phyloP scores from a whole-genome alignment of 1,140 invertebrate species.

The Augochlora pura region DNA sequence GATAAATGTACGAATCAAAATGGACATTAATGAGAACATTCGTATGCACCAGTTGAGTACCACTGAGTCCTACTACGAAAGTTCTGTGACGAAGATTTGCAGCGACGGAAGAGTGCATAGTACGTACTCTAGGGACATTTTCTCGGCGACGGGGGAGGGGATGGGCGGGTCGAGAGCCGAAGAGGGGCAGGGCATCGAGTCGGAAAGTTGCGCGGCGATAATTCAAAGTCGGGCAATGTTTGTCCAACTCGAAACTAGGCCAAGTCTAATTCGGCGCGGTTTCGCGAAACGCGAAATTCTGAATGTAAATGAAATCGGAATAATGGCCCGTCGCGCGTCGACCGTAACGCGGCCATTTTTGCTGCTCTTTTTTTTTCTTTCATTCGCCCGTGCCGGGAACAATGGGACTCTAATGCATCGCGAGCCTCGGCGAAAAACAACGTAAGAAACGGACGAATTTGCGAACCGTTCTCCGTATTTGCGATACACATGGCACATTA shows the following conservation, averaged over 20 bases:
- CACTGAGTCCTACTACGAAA: too few species aligned
- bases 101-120: neutral
- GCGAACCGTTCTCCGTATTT: neutral
- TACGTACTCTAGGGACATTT: neutral
- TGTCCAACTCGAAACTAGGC: slow-evolving; percentile 31
- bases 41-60: too few species aligned
- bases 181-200: neutral
- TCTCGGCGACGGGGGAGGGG: neutral
- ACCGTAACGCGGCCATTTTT: neutral
- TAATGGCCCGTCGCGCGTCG: slow-evolving; percentile 5
- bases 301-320: slow-evolving; percentile 31
- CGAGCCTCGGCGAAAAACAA: neutral
- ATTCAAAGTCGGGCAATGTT: slow-evolving; percentile 24
- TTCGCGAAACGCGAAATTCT: slow-evolving; percentile 27
- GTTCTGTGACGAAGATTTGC: neutral
- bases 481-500: neutral
- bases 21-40: too few species aligned
- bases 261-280: slow-evolving; percentile 21
- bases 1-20: too few species aligned
- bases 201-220: slow-evolving; percentile 12
- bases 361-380: too few species aligned
- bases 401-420: neutral
- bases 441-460: neutral
- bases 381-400: neutral
- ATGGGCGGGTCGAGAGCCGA: too few species aligned